Base-by-base conservation (phyloP, 1,140 invertebrate genomes). In the Argopecten irradians region DNA sequence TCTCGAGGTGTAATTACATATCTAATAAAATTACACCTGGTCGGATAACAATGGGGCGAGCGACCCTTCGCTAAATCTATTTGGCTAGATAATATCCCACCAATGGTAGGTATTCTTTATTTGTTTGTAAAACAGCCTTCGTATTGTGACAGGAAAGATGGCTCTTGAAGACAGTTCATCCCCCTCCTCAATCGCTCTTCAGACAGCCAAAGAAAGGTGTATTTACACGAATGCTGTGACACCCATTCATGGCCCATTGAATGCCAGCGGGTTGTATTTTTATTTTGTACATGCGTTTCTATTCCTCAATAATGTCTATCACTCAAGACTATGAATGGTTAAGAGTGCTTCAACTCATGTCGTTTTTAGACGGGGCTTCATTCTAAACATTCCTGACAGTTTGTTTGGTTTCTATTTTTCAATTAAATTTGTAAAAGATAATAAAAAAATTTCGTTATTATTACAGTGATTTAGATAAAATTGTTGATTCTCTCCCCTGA, bases 21-120 rank as follows among this genome's bases (percentile, higher is more conserved):
- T n/a, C 55, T 71, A 71, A 71, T 71, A 71, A 71, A 71, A 71
- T 71, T 71, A 71, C 55, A 71, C 55, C 55, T 71, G 55, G 55
- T n/a, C 28, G 5, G 55, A 5, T 71, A 71, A 71, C 55, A 71
- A 71, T 71, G 55, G 55, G n/a, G 22, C 14, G n/a, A 28, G 22
- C 55, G 55, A 71, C 55, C 55, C 55, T 71, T 71, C n/a, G 22
- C 55, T 71, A 71, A 71, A 71, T 71, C 28, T 71, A 71, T 71
- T 71, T 71, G 55, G 28, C 28, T 71, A 71, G 55, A 71, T 71
- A 71, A 71, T 71, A 71, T 71, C 55, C 5, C 28, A 7, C 55
- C 55, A 71, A 71, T 71, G n/a, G 55, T 71, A 28, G n/a, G 55
- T 71, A 71, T 71, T 71, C 55, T 71, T 71, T 71, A n/a, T 71